Percentiles rank a stretch among this genome's conserved stretches.
These are phyloP conservation scores for Eupithecia inturbata DNA, from an alignment of 2,888 invertebrate genomes.

Conservation along the genomic window DNA sequence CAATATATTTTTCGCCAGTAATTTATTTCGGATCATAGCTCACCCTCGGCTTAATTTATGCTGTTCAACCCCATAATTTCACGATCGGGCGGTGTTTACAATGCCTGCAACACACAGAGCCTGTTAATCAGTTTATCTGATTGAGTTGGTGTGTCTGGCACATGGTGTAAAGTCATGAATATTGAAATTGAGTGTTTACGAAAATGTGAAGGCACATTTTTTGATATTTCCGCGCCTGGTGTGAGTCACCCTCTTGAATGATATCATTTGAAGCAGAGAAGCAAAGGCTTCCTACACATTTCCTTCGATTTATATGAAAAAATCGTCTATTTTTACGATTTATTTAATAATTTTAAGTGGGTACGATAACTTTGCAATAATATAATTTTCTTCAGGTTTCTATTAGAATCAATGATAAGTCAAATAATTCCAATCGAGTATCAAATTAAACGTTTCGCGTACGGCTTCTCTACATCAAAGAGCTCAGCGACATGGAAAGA, in stretches of 20 bases:
- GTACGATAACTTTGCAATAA: too few species aligned
- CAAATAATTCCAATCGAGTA: background rate
- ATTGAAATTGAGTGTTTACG: background rate
- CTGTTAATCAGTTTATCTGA: conserved; percentile 47
- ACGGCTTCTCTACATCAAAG: conserved; percentile 16
- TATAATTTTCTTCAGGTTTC: background rate
- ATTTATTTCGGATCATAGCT: conserved; percentile 12
- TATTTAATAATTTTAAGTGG: too few species aligned
- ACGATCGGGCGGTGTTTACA: conserved; percentile 48
- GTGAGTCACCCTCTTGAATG: background rate
- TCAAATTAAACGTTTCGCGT: background rate
- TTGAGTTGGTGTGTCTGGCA: conserved; percentile 17
- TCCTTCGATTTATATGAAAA: background rate
- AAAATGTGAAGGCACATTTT: background rate
- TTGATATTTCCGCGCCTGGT: background rate
- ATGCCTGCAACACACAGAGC: conserved; percentile 40
- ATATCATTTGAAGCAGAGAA: background rate
- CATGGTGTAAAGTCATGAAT: conserved; percentile 17
- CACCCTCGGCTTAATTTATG: conserved; percentile 17
- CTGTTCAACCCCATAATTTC: conserved; percentile 23
- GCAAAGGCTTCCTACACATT: background rate
- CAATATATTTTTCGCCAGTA: conserved; percentile 10
- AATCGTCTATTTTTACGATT: background rate
- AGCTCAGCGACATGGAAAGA: background rate
- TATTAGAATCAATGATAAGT: background rate